These are phyloP conservation scores for Catajapyx aquilonaris DNA, from an alignment of 1,140 invertebrate species.

Conservation along the genomic window DNA sequence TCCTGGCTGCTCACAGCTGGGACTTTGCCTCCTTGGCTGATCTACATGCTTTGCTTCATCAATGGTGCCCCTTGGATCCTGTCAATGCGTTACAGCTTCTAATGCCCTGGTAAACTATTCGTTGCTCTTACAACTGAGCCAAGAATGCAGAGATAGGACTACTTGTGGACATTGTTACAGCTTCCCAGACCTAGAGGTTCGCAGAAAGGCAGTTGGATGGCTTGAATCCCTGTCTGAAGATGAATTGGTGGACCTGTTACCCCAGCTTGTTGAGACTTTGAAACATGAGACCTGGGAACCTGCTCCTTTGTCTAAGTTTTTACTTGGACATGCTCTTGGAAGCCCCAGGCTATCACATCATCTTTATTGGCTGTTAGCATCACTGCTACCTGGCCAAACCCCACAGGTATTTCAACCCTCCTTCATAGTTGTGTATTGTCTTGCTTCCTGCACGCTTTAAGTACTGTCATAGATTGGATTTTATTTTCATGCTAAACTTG, in stretches of 20 bases:
- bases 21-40: slow-evolving; percentile 66
- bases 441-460: no score
- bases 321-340: slow-evolving; percentile 60
- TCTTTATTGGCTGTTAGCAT: slow-evolving; percentile 81
- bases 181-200: slow-evolving; percentile 73
- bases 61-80: slow-evolving; percentile 62
- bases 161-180: slow-evolving; percentile 27
- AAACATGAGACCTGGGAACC: slow-evolving; percentile 86
- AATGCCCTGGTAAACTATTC: slow-evolving; percentile 71
- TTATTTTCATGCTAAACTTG: no score
- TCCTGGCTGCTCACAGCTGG: slow-evolving; percentile 76
- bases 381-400: slow-evolving; percentile 49
- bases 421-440: no score
- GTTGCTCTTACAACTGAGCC: slow-evolving; percentile 1
- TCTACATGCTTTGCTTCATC: slow-evolving; percentile 56
- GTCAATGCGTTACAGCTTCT: slow-evolving; percentile 78
- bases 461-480: no score
- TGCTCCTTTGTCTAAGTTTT: slow-evolving; percentile 56
- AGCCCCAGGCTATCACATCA: slow-evolving; percentile 81
- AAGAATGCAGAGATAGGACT: neutral
- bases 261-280: slow-evolving; percentile 81
- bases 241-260: slow-evolving; percentile 73
- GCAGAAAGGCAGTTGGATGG: slow-evolving; percentile 62
- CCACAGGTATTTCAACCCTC: no score
- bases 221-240: slow-evolving; percentile 59